These are phyloP conservation scores for Macrotrachela quadricornifera DNA, from an alignment of 1,140 invertebrate species.

Conservation along the genomic window DNA sequence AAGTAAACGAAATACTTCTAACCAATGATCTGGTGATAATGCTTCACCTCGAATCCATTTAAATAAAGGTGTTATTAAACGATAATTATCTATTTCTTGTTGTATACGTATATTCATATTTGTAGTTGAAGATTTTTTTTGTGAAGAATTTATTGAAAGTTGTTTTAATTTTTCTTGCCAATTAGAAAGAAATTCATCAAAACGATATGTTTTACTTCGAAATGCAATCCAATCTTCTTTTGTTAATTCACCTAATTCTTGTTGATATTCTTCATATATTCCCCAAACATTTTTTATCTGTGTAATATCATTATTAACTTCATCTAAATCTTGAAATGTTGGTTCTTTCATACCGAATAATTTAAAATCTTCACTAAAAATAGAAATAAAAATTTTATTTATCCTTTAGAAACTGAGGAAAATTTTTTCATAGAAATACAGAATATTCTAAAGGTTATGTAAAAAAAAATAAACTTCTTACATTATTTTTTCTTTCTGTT, in stretches of 20 bases:
- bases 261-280: conserved; percentile 47
- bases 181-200: conserved; percentile 51
- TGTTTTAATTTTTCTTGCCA: conserved; percentile 45
- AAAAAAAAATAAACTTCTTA: conserved; percentile 21
- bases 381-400: too few relatives aligned
- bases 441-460: too few relatives aligned
- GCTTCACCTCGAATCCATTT: conserved; percentile 56
- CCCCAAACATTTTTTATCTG: conserved; percentile 43
- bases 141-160: not conserved
- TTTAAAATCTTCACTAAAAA: conserved; percentile 42
- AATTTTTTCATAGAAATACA: not conserved
- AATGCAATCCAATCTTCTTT: conserved; percentile 65
- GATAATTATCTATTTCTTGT: conserved; percentile 48
- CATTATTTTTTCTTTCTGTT: conserved; percentile 33
- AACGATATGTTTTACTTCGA: conserved; percentile 44
- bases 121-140: conserved; percentile 25
- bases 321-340: conserved; percentile 36
- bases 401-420: too few relatives aligned
- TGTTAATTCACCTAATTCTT: conserved; percentile 42
- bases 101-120: conserved; percentile 45
- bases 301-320: conserved; percentile 43
- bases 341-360: conserved; percentile 53
- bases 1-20: conserved; percentile 58
- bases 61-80: conserved; percentile 36
- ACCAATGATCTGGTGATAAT: conserved; percentile 82